Evolutionary conservation across 2,888 invertebrate genomes (phyloP).

Genomic region (Hydrotaea diabolus): DNA sequence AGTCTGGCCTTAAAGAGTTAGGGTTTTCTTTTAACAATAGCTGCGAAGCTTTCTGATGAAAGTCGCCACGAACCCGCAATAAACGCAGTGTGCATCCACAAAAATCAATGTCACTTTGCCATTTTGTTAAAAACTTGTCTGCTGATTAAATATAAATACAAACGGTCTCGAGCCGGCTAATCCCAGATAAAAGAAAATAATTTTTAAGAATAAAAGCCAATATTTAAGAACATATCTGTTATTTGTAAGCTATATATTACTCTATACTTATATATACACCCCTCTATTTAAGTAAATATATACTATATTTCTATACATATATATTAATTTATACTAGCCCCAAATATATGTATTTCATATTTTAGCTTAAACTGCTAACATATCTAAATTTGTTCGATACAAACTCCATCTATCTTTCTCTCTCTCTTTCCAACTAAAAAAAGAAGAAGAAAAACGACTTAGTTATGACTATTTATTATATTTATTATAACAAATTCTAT

Average conservation of each 20-base stretch:
- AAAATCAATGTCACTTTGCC: too few relatives aligned
- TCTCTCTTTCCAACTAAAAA: not conserved
- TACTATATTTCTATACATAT: not conserved
- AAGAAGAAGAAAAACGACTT: not conserved
- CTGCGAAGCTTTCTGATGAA: too few relatives aligned
- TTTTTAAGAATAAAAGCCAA: not conserved
- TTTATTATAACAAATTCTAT: not conserved
- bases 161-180: too few relatives aligned
- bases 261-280: constrained; percentile 4
- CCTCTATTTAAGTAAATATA: not conserved
- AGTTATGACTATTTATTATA: not conserved
- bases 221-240: constrained; percentile 33
- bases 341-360: constrained; percentile 13
- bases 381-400: constrained; percentile 7
- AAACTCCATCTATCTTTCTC: not conserved
- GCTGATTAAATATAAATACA: too few relatives aligned
- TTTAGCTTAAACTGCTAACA: constrained; percentile 5
- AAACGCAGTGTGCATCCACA: too few relatives aligned
- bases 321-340: not conserved
- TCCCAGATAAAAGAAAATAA: too few relatives aligned
- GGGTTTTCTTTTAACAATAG: too few relatives aligned
- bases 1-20: too few relatives aligned
- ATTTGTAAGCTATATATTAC: not conserved
- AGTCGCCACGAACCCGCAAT: too few relatives aligned
- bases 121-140: too few relatives aligned